Evolutionary conservation across 2,797 vertebrate genomes (phyloP).

Genomic region (Pempheris klunzingeri): DNA sequence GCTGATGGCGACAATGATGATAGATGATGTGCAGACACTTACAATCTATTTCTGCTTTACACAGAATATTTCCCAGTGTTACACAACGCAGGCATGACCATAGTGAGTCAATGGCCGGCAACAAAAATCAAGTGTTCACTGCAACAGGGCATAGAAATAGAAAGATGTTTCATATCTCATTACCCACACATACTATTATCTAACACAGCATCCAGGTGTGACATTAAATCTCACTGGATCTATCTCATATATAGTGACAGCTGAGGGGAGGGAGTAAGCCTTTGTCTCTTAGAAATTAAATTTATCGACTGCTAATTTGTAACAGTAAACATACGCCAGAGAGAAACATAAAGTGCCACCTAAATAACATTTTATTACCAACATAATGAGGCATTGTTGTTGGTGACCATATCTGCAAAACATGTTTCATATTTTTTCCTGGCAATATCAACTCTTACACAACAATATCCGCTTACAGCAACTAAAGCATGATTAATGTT

Average conservation of each 20-base stretch:
- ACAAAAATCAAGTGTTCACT: slow-evolving; percentile 41
- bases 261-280: neutral
- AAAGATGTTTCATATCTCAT: slow-evolving; percentile 65
- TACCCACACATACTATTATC: slow-evolving; percentile 47
- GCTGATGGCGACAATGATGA: slow-evolving; percentile 47
- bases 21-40: slow-evolving; percentile 34
- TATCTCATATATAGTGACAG: slow-evolving; percentile 18
- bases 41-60: neutral
- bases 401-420: neutral
- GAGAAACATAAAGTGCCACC: neutral
- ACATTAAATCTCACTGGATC: slow-evolving; percentile 38
- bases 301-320: neutral
- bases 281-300: neutral
- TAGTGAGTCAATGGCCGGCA: slow-evolving; percentile 38
- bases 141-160: slow-evolving; percentile 14
- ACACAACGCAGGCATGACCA: slow-evolving; percentile 1
- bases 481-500: slow-evolving; percentile 14
- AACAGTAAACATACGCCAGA: neutral
- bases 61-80: neutral
- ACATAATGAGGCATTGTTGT: neutral
- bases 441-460: neutral
- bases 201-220: slow-evolving; percentile 51
- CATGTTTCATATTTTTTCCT: neutral
- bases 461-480: neutral
- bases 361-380: neutral